Evolutionary conservation across 2,888 invertebrate species (phyloP), one percentile per base, ranked within the genome.

Genomic region (Crematogaster levior): DNA sequence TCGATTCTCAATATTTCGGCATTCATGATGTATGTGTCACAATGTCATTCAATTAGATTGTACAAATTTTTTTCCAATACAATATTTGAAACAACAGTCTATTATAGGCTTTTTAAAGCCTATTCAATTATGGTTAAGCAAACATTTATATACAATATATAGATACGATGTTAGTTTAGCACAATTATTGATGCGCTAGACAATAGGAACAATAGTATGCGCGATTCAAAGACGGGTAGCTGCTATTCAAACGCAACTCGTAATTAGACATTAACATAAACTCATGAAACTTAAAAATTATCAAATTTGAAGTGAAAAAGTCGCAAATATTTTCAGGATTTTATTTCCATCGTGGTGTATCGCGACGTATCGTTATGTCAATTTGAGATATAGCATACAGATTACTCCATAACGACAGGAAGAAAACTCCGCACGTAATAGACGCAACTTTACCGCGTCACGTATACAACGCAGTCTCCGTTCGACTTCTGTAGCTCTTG

Each of bases 401-500:
- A 51, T 68, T 3, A 27, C 12, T 15, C 21, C 27, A 12, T 21
- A 68, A 56, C n/a, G 53, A 43, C 30, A 18, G 7, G 9, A 77
- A 68, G 70, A 77, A 77, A 68, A 53, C 10, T 3, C 34, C 10
- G n/a, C 15, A 24, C n/a, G 12, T 61, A 61, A 58, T 37, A 46
- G 15, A 61, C 18, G 48, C 46, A 34, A 79, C 24, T 56, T 27
- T 30, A 21, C 6, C 15, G 48, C 37, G 40, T 60, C 37, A n/a
- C 46, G 40, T 46, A 12, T 21, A 21, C 43, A 27, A 24, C 15
- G 18, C 61, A 61, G 61, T 48, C 48, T 74, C 48, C 24, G 61
- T 34, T n/a, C 43, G 24, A 79, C 43, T 77, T 77, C 40, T 21
- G 56, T 40, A 56, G 56, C 60, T 77, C 24, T n/a, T 30, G 40